Evolutionary conservation across 2,888 invertebrate genomes (phyloP).

Genomic region (Gymnocheta viridis): DNA sequence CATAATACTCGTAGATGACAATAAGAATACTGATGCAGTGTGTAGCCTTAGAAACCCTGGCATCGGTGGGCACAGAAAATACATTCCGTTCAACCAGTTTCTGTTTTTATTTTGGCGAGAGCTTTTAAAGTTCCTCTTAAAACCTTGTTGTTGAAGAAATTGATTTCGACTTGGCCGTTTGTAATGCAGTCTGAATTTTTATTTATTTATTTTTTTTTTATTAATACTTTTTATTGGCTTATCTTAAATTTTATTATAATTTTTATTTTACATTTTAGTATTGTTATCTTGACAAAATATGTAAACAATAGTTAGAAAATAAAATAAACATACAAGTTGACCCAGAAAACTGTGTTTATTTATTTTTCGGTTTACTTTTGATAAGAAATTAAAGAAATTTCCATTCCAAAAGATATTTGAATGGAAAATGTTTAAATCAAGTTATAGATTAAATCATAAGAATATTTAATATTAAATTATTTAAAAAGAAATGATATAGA

Average conservation of each 20-base stretch:
- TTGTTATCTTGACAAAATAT: constrained; percentile 49
- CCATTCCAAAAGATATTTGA: neutral
- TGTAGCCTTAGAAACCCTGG: too few species aligned
- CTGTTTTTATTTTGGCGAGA: too few species aligned
- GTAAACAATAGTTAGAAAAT: constrained; percentile 34
- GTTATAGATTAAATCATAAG: neutral
- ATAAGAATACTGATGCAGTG: too few species aligned
- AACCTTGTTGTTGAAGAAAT: neutral
- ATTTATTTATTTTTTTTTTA: neutral
- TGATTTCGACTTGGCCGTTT: neutral
- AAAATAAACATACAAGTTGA: constrained; percentile 58
- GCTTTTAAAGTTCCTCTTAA: neutral
- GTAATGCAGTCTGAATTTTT: neutral
- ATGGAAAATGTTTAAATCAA: neutral
- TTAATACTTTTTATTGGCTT: constrained; percentile 21
- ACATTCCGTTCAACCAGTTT: too few species aligned
- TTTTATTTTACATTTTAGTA: constrained; percentile 7
- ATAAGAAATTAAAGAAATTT: constrained; percentile 19
- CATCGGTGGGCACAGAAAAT: too few species aligned
- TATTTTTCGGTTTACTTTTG: neutral
- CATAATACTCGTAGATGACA: too few species aligned
- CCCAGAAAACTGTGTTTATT: constrained; percentile 60
- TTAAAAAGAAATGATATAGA: too few species aligned
- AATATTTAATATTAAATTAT: neutral
- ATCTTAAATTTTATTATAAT: constrained; percentile 26